Conservation (phyloP, 2,113 vertebrate species). For the Takifugu flavidus region DNA sequence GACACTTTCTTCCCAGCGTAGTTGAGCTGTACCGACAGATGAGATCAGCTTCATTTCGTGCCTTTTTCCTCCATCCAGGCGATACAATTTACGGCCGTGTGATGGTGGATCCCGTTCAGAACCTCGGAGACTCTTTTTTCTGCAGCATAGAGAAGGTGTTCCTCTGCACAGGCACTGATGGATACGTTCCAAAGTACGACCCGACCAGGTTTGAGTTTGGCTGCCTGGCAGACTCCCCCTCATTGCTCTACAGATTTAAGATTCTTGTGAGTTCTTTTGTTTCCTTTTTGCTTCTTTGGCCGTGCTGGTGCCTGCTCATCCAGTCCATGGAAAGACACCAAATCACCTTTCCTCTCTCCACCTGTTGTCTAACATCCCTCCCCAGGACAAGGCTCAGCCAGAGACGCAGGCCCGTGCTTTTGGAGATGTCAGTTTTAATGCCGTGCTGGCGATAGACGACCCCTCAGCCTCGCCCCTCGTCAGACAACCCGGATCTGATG, state of each 20-base stretch:
- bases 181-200: conserved; percentile 94
- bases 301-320: neutral
- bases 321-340: too few species aligned
- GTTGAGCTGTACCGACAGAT: too few species aligned
- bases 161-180: conserved; percentile 91
- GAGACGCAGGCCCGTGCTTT: conserved; percentile 87
- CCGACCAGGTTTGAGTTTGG: conserved; percentile 87
- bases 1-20: neutral
- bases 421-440: conserved; percentile 84
- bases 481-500: conserved; percentile 90
- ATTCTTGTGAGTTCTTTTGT: conserved; percentile 81
- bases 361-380: neutral
- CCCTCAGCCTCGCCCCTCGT: conserved; percentile 82
- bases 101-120: conserved; percentile 97
- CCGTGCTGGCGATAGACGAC: conserved; percentile 86
- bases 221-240: conserved; percentile 89
- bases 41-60: neutral
- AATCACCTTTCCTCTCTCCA: neutral
- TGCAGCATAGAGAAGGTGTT: conserved; percentile 96
- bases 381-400: conserved; percentile 90
- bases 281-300: neutral
- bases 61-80: conserved; percentile 65
- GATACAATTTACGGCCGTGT: conserved; percentile 89
- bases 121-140: conserved; percentile 91
- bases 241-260: conserved; percentile 89